phyloP scores from a whole-genome alignment of 2,888 invertebrate genomes.

The Scaptodrosophila latifasciaeformis region DNA sequence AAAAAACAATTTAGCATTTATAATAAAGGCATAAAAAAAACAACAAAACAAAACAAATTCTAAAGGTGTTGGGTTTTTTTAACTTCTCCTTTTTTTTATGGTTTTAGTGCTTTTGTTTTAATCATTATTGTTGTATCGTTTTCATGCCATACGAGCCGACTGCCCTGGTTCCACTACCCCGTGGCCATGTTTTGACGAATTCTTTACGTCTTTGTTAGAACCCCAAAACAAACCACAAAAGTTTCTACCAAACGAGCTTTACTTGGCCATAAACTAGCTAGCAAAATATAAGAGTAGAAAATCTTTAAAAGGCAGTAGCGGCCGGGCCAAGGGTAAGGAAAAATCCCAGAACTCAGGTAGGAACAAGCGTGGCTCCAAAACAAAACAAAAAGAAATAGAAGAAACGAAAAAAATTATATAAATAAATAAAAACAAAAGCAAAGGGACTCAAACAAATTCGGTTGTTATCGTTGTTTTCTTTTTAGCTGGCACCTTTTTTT shows the following conservation, averaged over 20 bases:
- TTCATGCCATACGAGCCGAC: background rate
- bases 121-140: conserved; percentile 37
- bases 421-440: conserved; percentile 4
- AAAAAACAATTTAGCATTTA: conserved; percentile 26
- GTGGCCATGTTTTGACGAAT: conserved; percentile 30
- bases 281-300: background rate
- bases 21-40: conserved; percentile 15
- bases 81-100: conserved; percentile 4
- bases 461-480: too few species aligned
- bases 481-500: conserved; percentile 22
- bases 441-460: conserved; percentile 14
- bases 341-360: conserved; percentile 22
- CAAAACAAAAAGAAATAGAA: background rate
- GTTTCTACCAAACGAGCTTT: conserved; percentile 2
- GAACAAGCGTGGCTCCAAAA: background rate
- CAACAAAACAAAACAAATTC: conserved; percentile 2
- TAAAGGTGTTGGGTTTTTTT: conserved; percentile 2
- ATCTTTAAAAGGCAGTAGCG: background rate
- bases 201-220: conserved; percentile 26
- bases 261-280: background rate
- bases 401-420: background rate
- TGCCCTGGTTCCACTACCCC: too few species aligned
- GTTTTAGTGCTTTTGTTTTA: conserved; percentile 25
- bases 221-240: background rate
- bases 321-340: background rate